phyloP scores from a whole-genome alignment of 2,113 vertebrate genomes.

The Donacobius atricapilla region DNA sequence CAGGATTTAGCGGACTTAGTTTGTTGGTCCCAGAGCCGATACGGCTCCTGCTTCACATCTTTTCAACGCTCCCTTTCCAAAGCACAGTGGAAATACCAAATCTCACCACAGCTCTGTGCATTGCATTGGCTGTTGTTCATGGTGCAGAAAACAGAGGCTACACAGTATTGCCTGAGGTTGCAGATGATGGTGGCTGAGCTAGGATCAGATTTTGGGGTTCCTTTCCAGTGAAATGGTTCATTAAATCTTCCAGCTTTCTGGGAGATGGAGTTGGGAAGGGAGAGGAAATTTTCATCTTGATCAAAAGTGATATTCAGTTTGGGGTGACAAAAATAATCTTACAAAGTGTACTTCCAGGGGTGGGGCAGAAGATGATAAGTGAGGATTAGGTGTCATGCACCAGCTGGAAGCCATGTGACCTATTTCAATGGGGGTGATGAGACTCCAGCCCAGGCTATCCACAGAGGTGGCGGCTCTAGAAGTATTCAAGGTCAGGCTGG shows the following conservation, averaged over 20 bases:
- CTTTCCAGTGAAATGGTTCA: background rate
- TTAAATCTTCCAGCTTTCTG: background rate
- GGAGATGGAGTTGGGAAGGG: background rate
- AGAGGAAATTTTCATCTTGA: background rate
- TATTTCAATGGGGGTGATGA: background rate
- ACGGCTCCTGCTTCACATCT: background rate
- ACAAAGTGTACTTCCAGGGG: background rate
- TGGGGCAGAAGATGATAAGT: background rate
- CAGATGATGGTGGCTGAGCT: background rate
- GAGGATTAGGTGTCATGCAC: background rate
- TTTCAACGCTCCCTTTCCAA: background rate
- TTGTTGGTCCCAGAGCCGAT: conserved; percentile 8
- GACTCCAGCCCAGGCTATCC: background rate
- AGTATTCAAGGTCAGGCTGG: background rate
- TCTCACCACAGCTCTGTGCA: background rate
- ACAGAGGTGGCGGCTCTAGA: background rate
- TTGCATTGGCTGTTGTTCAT: background rate
- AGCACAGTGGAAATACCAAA: background rate
- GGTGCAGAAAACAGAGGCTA: background rate
- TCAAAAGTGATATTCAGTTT: background rate
- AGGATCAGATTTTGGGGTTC: background rate
- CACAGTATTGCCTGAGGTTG: background rate
- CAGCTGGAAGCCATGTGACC: background rate
- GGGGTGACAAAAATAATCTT: background rate
- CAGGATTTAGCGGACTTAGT: conserved; percentile 12